Percentiles rank a stretch among this genome's conserved stretches.
phyloP scores from a whole-genome alignment of 2,113 vertebrate species.

The Etheostoma cragini region DNA sequence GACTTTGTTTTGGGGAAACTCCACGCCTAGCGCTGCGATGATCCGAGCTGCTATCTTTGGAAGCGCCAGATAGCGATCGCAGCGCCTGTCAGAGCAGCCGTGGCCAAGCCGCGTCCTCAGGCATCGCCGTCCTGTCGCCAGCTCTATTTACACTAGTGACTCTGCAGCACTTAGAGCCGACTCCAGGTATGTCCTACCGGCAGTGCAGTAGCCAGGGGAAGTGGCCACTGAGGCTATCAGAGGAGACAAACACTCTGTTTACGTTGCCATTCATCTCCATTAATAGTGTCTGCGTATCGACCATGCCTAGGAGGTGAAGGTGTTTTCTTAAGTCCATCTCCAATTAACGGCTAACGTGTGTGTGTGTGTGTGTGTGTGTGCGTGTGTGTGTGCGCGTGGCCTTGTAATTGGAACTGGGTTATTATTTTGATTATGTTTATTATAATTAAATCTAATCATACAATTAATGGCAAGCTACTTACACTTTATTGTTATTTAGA shows the following conservation, averaged over 20 bases:
- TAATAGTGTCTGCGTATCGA: slow-evolving; percentile 69
- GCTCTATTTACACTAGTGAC: slow-evolving; percentile 84
- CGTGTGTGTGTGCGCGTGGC: slow-evolving; percentile 15
- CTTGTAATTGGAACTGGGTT: background rate
- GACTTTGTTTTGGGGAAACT: slow-evolving; percentile 77
- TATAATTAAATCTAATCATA: background rate
- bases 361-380: slow-evolving; percentile 19
- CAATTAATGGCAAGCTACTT: background rate
- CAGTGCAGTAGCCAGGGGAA: slow-evolving; percentile 81
- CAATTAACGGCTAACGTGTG: background rate
- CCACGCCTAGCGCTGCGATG: slow-evolving; percentile 63
- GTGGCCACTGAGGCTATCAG: slow-evolving; percentile 73
- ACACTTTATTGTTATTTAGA: background rate
- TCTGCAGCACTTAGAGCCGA: slow-evolving; percentile 84
- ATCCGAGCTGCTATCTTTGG: slow-evolving; percentile 77
- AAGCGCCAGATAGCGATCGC: slow-evolving; percentile 84
- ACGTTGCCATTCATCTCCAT: slow-evolving; percentile 84
- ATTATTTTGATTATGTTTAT: background rate
- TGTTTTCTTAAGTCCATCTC: slow-evolving; percentile 48
- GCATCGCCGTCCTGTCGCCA: slow-evolving; percentile 87
- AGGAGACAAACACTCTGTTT: slow-evolving; percentile 82
- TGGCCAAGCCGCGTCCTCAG: slow-evolving; percentile 78
- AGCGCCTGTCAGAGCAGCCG: slow-evolving; percentile 70
- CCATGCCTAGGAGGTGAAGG: slow-evolving; percentile 50
- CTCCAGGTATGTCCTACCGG: slow-evolving; percentile 85